A percentile compares a stretch with the other conserved stretches of the same genome.
Evolutionary conservation across 1,140 invertebrate genomes (phyloP).

Genomic region (Ceratoteleas bidentatus): DNA sequence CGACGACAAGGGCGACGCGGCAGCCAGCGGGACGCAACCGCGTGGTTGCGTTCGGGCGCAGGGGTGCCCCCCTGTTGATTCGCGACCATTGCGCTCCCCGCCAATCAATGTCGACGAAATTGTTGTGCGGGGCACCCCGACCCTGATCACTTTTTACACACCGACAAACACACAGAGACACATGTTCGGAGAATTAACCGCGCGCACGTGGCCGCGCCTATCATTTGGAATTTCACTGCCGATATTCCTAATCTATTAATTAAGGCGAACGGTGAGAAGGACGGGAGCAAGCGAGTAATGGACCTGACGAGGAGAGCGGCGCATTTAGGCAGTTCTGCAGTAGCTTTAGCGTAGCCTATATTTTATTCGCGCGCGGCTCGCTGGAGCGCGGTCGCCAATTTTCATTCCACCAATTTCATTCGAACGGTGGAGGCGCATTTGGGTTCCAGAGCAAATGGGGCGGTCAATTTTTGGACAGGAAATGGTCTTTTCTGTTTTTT

Average conservation of each 20-base stretch:
- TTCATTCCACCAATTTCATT: too few species aligned
- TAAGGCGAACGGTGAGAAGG: constrained; percentile 55
- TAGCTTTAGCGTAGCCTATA: constrained; percentile 74
- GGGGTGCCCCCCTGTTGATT: constrained; percentile 75
- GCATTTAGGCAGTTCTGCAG: constrained; percentile 69
- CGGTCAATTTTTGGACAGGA: too few species aligned
- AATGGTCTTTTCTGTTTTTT: too few species aligned
- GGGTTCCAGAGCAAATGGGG: too few species aligned
- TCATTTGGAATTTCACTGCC: constrained; percentile 82
- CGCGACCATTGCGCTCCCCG: constrained; percentile 66
- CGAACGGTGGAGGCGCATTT: too few species aligned
- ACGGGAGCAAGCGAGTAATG: constrained; percentile 31
- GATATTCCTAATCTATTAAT: constrained; percentile 82
- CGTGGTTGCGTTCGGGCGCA: constrained; percentile 70
- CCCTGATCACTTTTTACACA: constrained; percentile 69
- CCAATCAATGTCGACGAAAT: constrained; percentile 73
- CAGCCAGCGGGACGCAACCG: constrained; percentile 72
- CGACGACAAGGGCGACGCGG: constrained; percentile 69
- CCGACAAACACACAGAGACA: too few species aligned
- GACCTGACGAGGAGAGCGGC: constrained; percentile 57
- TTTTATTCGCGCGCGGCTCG: constrained; percentile 49
- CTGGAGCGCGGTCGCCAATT: too few species aligned
- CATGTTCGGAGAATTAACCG: constrained; percentile 53
- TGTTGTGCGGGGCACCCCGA: constrained; percentile 76
- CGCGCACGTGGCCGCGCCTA: constrained; percentile 75